Evolutionary conservation across 2,113 vertebrate genomes (phyloP).

Genomic region (Rhynchomys soricoides): DNA sequence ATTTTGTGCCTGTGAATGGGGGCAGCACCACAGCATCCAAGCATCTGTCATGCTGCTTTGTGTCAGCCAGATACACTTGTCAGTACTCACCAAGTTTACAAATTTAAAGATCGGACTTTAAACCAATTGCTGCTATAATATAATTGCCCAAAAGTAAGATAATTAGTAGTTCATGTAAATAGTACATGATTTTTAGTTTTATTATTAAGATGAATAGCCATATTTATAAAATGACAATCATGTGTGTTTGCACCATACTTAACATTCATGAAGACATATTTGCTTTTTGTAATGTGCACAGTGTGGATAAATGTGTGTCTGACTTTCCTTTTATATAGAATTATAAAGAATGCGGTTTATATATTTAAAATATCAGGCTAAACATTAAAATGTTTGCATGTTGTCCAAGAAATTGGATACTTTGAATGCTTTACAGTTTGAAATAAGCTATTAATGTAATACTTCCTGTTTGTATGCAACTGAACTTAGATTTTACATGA

Average conservation of each 20-base stretch:
- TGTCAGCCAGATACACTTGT: not conserved
- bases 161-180: conserved; percentile 85
- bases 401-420: conserved; percentile 90
- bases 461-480: conserved; percentile 85
- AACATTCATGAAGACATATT: conserved; percentile 85
- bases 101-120: conserved; percentile 80
- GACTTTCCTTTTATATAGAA: conserved; percentile 81
- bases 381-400: conserved; percentile 91
- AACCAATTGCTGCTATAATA: conserved; percentile 88
- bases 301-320: conserved; percentile 86
- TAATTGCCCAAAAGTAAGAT: conserved; percentile 86
- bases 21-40: not conserved
- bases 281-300: conserved; percentile 87
- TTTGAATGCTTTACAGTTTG: conserved; percentile 85
- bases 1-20: conserved; percentile 21
- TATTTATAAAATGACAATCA: conserved; percentile 92
- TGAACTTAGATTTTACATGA: conserved; percentile 88
- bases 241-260: conserved; percentile 80
- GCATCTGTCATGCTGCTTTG: conserved; percentile 62
- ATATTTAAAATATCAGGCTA: conserved; percentile 89
- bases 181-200: conserved; percentile 82
- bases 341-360: conserved; percentile 84
- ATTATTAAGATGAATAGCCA: conserved; percentile 82
- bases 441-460: conserved; percentile 86
- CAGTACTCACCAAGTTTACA: conserved; percentile 46